These are phyloP conservation scores for Brachionus manjavacas DNA, from an alignment of 1,140 invertebrate species.

Conservation along the genomic window DNA sequence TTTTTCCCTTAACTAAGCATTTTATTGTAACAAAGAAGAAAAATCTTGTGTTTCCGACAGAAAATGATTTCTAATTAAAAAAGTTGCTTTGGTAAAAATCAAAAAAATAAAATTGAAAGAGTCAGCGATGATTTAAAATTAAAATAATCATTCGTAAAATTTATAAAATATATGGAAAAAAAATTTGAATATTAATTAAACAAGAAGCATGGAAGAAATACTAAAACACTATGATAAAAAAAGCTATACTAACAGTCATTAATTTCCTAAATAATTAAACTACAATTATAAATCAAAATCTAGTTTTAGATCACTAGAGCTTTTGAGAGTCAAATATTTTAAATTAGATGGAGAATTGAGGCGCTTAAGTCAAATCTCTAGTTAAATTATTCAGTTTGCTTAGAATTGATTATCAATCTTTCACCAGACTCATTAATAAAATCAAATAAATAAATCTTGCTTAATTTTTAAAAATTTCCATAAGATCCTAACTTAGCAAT, in stretches of 20 bases:
- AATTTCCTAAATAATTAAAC: constrained; percentile 29
- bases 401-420: neutral
- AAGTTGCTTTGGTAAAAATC: neutral
- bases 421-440: neutral
- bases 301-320: neutral
- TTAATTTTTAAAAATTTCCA: neutral
- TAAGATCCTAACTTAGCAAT: no score
- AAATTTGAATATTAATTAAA: constrained; percentile 20
- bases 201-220: neutral
- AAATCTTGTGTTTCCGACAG: constrained; percentile 16
- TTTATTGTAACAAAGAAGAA: neutral
- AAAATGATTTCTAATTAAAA: constrained; percentile 25
- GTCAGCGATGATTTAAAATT: neutral
- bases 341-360: neutral
- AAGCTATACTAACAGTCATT: neutral
- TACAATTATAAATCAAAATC: neutral
- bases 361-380: neutral
- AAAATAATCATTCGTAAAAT: neutral
- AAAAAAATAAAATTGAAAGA: neutral
- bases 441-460: neutral
- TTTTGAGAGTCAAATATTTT: neutral
- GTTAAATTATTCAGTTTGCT: neutral
- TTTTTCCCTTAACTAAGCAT: neutral
- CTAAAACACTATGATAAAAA: neutral
- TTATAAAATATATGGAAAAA: neutral